phyloP scores from a whole-genome alignment of 2,797 vertebrate genomes.

The Enteromius radiatus region DNA sequence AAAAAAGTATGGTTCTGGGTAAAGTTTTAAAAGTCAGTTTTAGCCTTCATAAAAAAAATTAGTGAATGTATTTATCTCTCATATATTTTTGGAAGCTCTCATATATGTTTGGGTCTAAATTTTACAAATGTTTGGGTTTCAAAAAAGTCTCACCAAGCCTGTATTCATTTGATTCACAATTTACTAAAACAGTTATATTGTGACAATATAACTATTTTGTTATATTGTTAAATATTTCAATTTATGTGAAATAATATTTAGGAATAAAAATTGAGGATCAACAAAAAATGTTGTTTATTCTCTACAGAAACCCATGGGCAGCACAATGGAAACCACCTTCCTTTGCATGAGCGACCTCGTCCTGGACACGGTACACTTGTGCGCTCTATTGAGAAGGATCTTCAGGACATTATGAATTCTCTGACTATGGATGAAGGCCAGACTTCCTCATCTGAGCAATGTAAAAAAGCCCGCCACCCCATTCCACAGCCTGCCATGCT shows the following conservation, averaged over 20 bases:
- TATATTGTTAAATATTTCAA: too few relatives aligned
- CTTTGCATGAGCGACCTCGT: slow-evolving; percentile 62
- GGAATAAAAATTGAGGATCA: not conserved
- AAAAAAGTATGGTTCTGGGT: not conserved
- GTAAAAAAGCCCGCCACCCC: slow-evolving; percentile 62
- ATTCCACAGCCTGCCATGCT: slow-evolving; percentile 68
- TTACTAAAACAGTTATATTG: too few relatives aligned
- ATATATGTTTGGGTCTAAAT: not conserved
- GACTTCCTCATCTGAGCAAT: slow-evolving; percentile 58
- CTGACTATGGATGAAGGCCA: slow-evolving; percentile 79
- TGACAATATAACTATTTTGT: too few relatives aligned
- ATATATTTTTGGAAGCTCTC: too few relatives aligned
- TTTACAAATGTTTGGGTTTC: not conserved
- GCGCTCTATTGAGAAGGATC: slow-evolving; percentile 85
- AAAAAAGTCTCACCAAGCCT: too few relatives aligned
- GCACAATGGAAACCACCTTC: slow-evolving; percentile 81
- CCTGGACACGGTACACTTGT: slow-evolving; percentile 78
- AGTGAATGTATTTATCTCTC: not conserved
- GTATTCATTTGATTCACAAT: too few relatives aligned
- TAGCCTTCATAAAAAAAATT: not conserved
- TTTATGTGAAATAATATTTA: too few relatives aligned
- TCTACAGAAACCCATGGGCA: slow-evolving; percentile 76
- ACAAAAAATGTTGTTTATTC: slow-evolving; percentile 49
- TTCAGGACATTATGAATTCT: slow-evolving; percentile 90
- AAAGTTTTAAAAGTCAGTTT: not conserved